Percentiles rank a stretch among this genome's conserved stretches.
These are phyloP conservation scores for Eupeodes latifasciatus DNA, from an alignment of 2,888 invertebrate genomes.

Conservation along the genomic window DNA sequence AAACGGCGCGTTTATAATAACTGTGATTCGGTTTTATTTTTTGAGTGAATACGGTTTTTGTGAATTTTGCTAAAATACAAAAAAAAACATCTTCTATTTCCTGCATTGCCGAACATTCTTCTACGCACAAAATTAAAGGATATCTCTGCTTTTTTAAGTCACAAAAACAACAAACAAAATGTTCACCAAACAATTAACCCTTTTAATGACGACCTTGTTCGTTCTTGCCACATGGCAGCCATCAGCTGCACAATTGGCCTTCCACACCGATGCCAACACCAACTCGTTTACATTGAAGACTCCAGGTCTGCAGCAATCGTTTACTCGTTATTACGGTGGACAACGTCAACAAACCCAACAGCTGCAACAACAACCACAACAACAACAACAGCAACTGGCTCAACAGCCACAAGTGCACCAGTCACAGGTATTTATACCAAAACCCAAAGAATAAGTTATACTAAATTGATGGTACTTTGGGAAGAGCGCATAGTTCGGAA, in stretches of 20 bases:
- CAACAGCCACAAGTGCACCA: conserved; percentile 57
- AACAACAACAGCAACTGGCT: conserved; percentile 24
- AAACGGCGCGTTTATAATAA: conserved; percentile 34
- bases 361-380: conserved; percentile 35
- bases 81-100: background rate
- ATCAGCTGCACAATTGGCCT: conserved; percentile 81
- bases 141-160: background rate
- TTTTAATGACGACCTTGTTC: conserved; percentile 67
- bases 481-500: background rate
- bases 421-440: conserved; percentile 48
- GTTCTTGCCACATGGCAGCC: conserved; percentile 68
- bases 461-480: background rate
- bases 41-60: conserved; percentile 15
- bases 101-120: background rate
- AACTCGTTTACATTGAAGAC: conserved; percentile 83
- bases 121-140: conserved; percentile 37
- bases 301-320: conserved; percentile 83
- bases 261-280: conserved; percentile 82
- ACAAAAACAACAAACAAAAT: conserved; percentile 38
- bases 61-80: background rate
- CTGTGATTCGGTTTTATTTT: conserved; percentile 33
- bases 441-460: background rate
- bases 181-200: conserved; percentile 43
- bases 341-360: conserved; percentile 76
- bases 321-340: conserved; percentile 82